Base-by-base conservation (phyloP, 2,113 vertebrate genomes). In the Osmerus mordax region DNA sequence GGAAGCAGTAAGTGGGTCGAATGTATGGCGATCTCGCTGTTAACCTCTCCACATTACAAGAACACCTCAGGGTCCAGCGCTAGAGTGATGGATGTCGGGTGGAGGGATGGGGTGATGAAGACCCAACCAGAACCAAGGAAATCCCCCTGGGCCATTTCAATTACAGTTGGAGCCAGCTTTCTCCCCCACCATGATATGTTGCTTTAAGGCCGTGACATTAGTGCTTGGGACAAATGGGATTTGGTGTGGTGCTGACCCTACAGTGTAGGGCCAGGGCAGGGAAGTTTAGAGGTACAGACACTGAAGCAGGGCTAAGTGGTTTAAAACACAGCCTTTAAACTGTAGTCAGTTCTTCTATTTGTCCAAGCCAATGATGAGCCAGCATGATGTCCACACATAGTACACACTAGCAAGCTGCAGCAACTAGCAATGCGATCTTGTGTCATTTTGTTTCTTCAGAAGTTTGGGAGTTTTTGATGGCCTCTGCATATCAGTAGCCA, bases 121-220 rank as follows among this genome's bases (percentile, higher is more conserved):
- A 58, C 75, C 74, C 75, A 72, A 70, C 83, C 81, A 73, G 79
- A 84, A 81, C 76, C 70, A 60, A 75, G 76, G 87, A 91, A 85
- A 89, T 87, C 86, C 89, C 89, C 87, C 77, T 78, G 84, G 89
- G 90, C 85, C 82, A 84, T 92, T 92, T 92, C 87, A 92, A 88
- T 92, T 92, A 92, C 87, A 85, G 84, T 87, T 89, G 81, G 85
- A 82, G 85, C 80, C 71, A 89, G 88, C 84, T 70, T 53, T 70
- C 74, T 5, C 60, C 79, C 72, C 75, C 79, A 82, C 79, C 78
- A 87, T 86, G 89, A 88, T 87, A 75, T 89, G 89, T 90, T 83
- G 84, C 85, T 88, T 89, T 85, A 88, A 87, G 78, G 81, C 81
- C 63, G 63, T 83, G 84, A 90, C 84, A 82, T 86, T 87, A 90